These are phyloP conservation scores for Cheilinus undulatus DNA, from an alignment of 2,113 vertebrate genomes.

Conservation along the genomic window DNA sequence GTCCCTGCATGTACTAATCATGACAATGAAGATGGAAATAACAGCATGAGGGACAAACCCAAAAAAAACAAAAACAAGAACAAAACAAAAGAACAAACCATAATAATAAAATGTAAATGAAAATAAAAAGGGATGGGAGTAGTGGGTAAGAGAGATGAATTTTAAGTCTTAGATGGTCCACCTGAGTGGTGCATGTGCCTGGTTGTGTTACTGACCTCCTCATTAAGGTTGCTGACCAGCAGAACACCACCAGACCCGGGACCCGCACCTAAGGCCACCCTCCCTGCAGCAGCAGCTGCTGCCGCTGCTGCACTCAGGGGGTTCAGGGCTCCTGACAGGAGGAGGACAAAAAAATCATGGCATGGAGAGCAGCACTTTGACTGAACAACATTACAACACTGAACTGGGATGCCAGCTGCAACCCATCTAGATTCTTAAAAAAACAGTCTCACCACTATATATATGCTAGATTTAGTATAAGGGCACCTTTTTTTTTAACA, in stretches of 20 bases:
- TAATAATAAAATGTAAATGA: neutral
- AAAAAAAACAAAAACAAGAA: neutral
- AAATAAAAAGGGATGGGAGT: slow-evolving; percentile 19
- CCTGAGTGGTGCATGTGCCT: slow-evolving; percentile 10
- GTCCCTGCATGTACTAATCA: neutral
- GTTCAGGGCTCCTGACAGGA: slow-evolving; percentile 90
- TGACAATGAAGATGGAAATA: slow-evolving; percentile 28
- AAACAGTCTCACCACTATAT: too few relatives aligned
- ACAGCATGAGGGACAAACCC: slow-evolving; percentile 21
- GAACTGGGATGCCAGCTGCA: neutral
- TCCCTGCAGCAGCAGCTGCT: slow-evolving; percentile 92
- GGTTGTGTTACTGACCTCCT: slow-evolving; percentile 92
- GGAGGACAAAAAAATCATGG: slow-evolving; percentile 76
- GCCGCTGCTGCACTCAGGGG: slow-evolving; percentile 94
- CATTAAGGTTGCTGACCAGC: slow-evolving; percentile 98
- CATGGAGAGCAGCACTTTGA: slow-evolving; percentile 38
- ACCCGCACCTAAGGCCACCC: slow-evolving; percentile 94
- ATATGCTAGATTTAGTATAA: too few relatives aligned
- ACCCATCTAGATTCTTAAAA: neutral
- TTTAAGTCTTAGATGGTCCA: slow-evolving; percentile 18
- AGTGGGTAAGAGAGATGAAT: slow-evolving; percentile 9
- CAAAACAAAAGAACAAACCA: too few relatives aligned
- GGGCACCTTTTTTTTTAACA: too few relatives aligned
- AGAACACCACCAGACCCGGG: slow-evolving; percentile 91
- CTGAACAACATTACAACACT: neutral